Base-by-base conservation (phyloP, 2,888 invertebrate species). In the Calameuta pallipes region DNA sequence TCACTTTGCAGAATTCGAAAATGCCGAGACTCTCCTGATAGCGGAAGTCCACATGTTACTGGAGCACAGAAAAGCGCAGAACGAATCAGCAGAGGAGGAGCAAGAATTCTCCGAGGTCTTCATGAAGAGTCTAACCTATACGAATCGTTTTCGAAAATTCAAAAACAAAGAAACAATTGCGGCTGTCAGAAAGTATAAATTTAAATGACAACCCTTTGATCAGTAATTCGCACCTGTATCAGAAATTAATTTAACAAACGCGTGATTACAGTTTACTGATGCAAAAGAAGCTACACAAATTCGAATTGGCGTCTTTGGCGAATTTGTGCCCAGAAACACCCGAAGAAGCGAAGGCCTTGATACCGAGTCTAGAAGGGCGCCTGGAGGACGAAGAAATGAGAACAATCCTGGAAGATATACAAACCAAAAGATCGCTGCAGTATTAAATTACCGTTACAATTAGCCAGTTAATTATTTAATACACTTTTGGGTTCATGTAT, bases 61-160 rank as follows among this genome's bases (percentile, higher is more conserved):
- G 87, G 98, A 99, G 90, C 99, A 99, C 92, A 94, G 99, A 77
- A 98, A 99, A 92, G 96, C 97, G 68, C 99, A 99, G 92, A 99
- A 99, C 92, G 99, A 99, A 92, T 98, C 97, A 41, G 98, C 98
- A 3, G 99, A 99, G 90, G 99, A 99, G 87, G 98, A 98, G 89
- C 99, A 99, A 92, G 99, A 99, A 92, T 96, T 99, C 90, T 98
- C 98, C 0, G 99, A 99, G 92, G 99, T 99, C 12, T 99, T 99
- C 90, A 96, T 98, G 95, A 99, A 99, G 92, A 99, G 99, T 0
- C 94, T 98, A 36, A 98, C 97, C 73, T 99, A 99, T 91, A 98
- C 98, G 11, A 96, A 98, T 88, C 95, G 98, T 89, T 99, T 99
- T 91, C 96, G 98, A 80, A 98, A 98, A 91, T 99, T 99, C 92